Evolutionary conservation across 2,113 vertebrate genomes (phyloP).

Genomic region (Proteles cristata): DNA sequence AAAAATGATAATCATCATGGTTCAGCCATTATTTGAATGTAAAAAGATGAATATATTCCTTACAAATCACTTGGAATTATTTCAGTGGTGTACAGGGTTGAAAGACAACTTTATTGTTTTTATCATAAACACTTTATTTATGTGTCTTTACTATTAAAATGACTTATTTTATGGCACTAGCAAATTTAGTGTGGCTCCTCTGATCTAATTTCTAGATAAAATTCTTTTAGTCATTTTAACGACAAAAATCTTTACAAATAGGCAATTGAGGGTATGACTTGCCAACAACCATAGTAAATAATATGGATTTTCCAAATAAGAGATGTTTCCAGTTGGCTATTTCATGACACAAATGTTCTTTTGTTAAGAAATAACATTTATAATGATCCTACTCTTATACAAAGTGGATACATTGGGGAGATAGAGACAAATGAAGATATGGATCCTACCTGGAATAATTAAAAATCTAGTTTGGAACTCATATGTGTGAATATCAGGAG

Average conservation of each 20-base stretch:
- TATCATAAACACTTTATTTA: conserved; percentile 86
- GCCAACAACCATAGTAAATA: neutral
- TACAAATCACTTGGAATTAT: conserved; percentile 68
- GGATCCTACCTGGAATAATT: neutral
- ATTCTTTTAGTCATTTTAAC: neutral
- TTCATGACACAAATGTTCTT: neutral
- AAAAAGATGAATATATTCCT: conserved; percentile 80
- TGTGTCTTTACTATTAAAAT: conserved; percentile 86
- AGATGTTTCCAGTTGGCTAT: neutral
- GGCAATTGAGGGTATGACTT: neutral
- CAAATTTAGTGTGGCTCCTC: conserved; percentile 72
- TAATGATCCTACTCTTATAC: neutral
- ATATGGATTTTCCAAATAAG: neutral
- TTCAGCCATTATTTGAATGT: conserved; percentile 81
- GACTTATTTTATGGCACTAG: conserved; percentile 86
- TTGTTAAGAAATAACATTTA: neutral
- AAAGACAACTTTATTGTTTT: conserved; percentile 77
- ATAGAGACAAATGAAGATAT: neutral
- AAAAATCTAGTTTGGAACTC: neutral
- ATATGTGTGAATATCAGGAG: neutral
- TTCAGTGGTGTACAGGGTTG: conserved; percentile 76
- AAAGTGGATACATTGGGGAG: neutral
- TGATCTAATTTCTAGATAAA: neutral
- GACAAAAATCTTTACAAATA: conserved; percentile 6
- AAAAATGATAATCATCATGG: conserved; percentile 62